Base-by-base conservation (phyloP, 2,888 invertebrate species). In the Pardosa pseudoannulata region DNA sequence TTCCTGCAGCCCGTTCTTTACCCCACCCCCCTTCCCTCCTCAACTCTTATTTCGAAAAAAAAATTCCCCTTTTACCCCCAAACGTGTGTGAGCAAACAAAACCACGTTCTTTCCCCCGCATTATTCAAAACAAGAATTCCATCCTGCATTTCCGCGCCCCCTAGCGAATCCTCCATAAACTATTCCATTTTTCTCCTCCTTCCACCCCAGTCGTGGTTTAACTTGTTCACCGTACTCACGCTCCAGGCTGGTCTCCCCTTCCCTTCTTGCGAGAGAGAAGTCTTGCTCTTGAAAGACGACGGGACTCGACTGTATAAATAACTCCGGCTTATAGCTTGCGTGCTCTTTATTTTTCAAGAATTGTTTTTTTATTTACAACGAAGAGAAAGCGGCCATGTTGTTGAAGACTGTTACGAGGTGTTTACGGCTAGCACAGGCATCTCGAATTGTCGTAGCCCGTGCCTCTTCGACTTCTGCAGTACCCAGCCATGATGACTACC, bases 351-450 rank as follows among this genome's bases (percentile, higher is more conserved):
- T n/a, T n/a, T n/a, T n/a, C n/a, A n/a, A n/a, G n/a, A n/a, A 16
- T n/a, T 67, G n/a, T 65, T 65, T 67, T 32, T 67, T n/a, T 67
- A n/a, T 32, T 67, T 7, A 19, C 16, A 36, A 0, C 36, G 19
- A 31, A 31, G 11, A 9, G 23, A 19, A 67, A 46, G 27, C 80
- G 50, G 73, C 50, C 67, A 83, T 83, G 82, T 65, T 83, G 76
- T 72, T 83, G 23, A 83, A 83, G 28, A 64, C 82, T 0, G 9
- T 76, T 39, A 76, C 71, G 19, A 36, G 46, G 16, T 76, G 82
- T 72, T 76, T 83, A 76, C 76, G 71, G 11, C 56, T 76, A 7
- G 65, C 72, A 6, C 68, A 83, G 27, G 27, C 76, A n/a, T 36
- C 72, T 1, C 64, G 82, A 27, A 46, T 76, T n/a, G 50, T 71